Conservation (phyloP, 1,140 invertebrate genomes). For the Drosophila trapezifrons region DNA sequence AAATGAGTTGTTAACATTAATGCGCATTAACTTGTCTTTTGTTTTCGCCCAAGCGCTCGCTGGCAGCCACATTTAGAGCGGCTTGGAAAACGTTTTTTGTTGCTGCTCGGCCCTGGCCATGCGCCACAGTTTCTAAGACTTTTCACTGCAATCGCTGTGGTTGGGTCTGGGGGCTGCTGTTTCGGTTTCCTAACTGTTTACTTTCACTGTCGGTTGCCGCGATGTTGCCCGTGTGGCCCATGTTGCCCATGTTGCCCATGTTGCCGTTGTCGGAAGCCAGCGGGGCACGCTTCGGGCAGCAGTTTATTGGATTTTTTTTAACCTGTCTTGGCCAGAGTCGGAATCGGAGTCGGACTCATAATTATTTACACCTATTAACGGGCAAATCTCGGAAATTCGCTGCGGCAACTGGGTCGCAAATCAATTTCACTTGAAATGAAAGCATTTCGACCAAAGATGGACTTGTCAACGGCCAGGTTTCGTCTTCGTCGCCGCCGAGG, state of each 20-base stretch:
- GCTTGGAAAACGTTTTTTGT: slow-evolving; percentile 40
- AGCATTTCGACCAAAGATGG: slow-evolving; percentile 71
- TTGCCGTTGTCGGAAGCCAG: slow-evolving; percentile 56
- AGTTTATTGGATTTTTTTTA: slow-evolving; percentile 51
- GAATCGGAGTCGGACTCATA: slow-evolving; percentile 36
- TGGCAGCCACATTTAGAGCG: slow-evolving; percentile 26
- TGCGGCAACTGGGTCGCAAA: slow-evolving; percentile 75
- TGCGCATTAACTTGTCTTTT: slow-evolving; percentile 61
- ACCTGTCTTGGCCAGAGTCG: slow-evolving; percentile 51
- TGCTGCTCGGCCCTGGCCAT: slow-evolving; percentile 34
- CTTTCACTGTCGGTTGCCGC: slow-evolving; percentile 71
- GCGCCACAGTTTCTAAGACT: slow-evolving; percentile 60
- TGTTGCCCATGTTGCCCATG: not conserved
- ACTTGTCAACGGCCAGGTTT: slow-evolving; percentile 58
- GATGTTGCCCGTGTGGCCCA: slow-evolving; percentile 30
- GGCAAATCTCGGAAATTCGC: slow-evolving; percentile 64
- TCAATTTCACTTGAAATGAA: slow-evolving; percentile 81
- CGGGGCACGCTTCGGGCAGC: slow-evolving; percentile 61
- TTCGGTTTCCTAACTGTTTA: slow-evolving; percentile 70
- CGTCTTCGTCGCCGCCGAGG: slow-evolving; percentile 20
- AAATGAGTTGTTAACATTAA: slow-evolving; percentile 73
- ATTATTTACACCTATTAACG: slow-evolving; percentile 78
- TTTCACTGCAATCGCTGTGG: slow-evolving; percentile 63
- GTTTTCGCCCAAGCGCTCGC: slow-evolving; percentile 26
- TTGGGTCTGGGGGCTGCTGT: slow-evolving; percentile 37